Base-by-base conservation (phyloP, 2,797 vertebrate species). In the Poecilia picta region DNA sequence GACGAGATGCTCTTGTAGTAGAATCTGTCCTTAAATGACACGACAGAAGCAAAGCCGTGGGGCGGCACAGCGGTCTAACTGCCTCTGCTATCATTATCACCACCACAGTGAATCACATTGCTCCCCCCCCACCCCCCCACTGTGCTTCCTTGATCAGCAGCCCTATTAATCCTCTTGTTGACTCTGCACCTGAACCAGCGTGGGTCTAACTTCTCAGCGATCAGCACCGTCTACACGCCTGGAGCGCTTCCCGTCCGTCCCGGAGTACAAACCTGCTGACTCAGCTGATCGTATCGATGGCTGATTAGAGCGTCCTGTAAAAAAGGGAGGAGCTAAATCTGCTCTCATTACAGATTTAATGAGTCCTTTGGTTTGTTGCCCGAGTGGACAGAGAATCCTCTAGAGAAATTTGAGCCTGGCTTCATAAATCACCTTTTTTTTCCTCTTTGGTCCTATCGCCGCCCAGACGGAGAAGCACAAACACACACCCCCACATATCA, bases 341-440 rank as follows among this genome's bases (percentile, higher is more conserved):
- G 83, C 76, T 87, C 89, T 94, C 91, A 94, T 94, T 92, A 92
- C 89, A 88, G 86, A 84, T 85, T 82, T 93, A 94, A 94, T 94
- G 92, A 95, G 86, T 89, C 88, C 83, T 91, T 59, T 84, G 89
- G 77, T 81, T 85, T 66, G 85, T 66, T 72, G 88, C 75, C 83
- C 76, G 55, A 72, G 83, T 68, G 80, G 76, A 84, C 47, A 76
- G 51, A 88, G 83, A 77, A 64, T 20, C 72, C 87, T 88, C 83
- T 18, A 10, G 88, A 87, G 89, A 85, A 28, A 0, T 12, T 73
- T 13, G 28, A 72, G 71, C 75, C 64, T n/a, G 64, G 68, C 78
- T 76, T 91, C 85, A 93, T 86, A 55, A 91, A 92, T 93, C 90
- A 91, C 77, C 68, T 85, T 83, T 88, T 83, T 88, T 53, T 73